Conservation (phyloP, 2,797 vertebrate genomes). For the Centropyge bicolor region DNA sequence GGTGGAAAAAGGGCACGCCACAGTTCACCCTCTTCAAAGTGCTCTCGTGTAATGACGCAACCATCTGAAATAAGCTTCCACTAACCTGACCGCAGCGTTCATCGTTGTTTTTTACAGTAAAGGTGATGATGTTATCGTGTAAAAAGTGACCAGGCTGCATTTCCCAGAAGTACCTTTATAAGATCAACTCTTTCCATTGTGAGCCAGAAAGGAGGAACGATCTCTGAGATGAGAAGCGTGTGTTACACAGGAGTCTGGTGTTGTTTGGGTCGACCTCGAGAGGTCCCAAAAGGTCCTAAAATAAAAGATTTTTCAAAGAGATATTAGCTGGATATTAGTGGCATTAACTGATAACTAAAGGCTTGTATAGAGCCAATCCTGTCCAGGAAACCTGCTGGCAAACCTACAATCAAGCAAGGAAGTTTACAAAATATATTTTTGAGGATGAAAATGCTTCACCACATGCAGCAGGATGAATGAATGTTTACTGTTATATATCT, state of each 20-base stretch:
- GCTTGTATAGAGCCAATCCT: neutral
- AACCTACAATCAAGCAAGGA: neutral
- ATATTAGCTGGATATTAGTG: neutral
- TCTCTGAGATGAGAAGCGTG: constrained; percentile 7
- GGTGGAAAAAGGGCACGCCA: neutral
- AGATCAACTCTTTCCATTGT: constrained; percentile 32
- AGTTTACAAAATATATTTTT: neutral
- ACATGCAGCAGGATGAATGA: neutral
- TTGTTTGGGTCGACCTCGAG: neutral
- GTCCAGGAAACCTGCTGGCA: neutral
- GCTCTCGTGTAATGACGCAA: neutral
- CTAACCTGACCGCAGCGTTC: constrained; percentile 24
- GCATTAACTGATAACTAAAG: constrained; percentile 5
- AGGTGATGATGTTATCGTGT: constrained; percentile 40
- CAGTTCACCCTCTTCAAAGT: constrained; percentile 12
- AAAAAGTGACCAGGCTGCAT: constrained; percentile 23
- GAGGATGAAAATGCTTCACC: neutral
- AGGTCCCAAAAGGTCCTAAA: neutral
- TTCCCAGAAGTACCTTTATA: constrained; percentile 34
- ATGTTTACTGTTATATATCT: neutral
- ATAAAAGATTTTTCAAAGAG: too few species aligned
- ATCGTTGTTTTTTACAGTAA: constrained; percentile 30
- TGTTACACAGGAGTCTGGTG: constrained; percentile 13
- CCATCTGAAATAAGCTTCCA: constrained; percentile 1
- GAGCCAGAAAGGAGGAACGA: constrained; percentile 48